Base-by-base conservation (phyloP, 1,140 invertebrate species). In the Drosophila pruinosa region DNA sequence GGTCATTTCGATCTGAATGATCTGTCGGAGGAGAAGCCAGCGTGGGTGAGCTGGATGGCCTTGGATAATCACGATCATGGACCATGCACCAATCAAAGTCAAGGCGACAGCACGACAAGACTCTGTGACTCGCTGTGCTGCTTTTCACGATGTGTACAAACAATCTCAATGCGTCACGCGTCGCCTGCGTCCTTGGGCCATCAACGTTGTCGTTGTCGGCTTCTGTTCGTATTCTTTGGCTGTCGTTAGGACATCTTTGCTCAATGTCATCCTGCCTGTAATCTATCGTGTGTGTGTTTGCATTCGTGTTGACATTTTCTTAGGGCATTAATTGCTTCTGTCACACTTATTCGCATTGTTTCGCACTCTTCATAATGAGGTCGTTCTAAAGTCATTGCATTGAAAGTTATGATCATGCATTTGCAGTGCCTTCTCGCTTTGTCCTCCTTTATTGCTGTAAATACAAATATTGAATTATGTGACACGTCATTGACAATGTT, bases 301-400 rank as follows among this genome's bases (percentile, higher is more conserved):
- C 36, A 14, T 59, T 43, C 78, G 48, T 86, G 78, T 88, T 88
- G 82, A 88, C 78, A 88, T 82, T 67, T 75, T 56, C 72, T 70
- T 75, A 45, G 75, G 54, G 65, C 75, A 78, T 75, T 88, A 88
- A 88, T 88, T 71, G 82, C 83, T 89, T 64, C 75, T 78, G 82
- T 88, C 82, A 88, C 82, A 88, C 82, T 88, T 88, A 88, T 88
- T 82, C 64, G 78, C 78, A 88, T 89, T 88, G 83, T 89, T 52
- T 58, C 2, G 28, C 61, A 59, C 76, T 59, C 47, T 74, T 50
- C 48, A 73, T 77, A 79, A 86, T 81, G 71, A 81, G 76, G 74
- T 75, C 70, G 70, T 81, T 69, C 76, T 85, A 72, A 83, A 64
- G 59, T 72, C 48, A 54, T 59, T 47, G 63, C 81, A 81, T 43